Base-by-base conservation (phyloP, 2,888 invertebrate species). In the Alviniconcha strummeri region DNA sequence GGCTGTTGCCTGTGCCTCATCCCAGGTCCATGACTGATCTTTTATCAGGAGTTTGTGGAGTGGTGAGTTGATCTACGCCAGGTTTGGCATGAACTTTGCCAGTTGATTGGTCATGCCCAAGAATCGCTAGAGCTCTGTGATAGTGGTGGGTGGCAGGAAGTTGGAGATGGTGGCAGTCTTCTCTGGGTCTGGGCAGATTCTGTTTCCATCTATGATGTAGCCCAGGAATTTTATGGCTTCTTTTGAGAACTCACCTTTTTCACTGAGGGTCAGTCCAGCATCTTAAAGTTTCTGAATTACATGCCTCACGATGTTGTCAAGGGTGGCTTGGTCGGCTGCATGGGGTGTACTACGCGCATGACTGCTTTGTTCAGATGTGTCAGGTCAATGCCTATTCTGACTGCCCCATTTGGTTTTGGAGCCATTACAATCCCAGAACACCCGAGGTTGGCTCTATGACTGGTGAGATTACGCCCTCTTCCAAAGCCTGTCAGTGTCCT, bases 391-490 rank as follows among this genome's bases (percentile, higher is more conserved):
- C 75, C 4, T 19, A 75, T 19, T 54, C 75, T 75, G 13, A 75
- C 55, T 52, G 71, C 55, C 52, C 75, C 55, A 13, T 55, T 71
- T 17, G 71, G 17, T n/a, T 80, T 80, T 13, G 80, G 71, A 13
- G 71, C 80, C 15, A 80, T 71, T 6, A 80, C 80, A 13, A 80
- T 80, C 6, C 80, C 71, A 17, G 80, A 80, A 56, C 80, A 80
- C 71, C 80, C 8, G 52, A 54, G 7, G 69, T 80, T 17, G 71
- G 80, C 55, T 69, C 71, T 15, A 13, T 69, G 52, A 80, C 71
- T 15, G 71, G 64, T 74, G 83, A 78, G 67, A 88, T 85, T 60
- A 85, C 87, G 8, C 84, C 85, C 15, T 80, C 81, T 8, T 5
- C 64, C 74, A 75, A 60, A 83, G 77, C 8, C 80, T 74, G 11